Evolutionary conservation across 2,888 invertebrate species (phyloP).

Genomic region (Cerastis rubricosa): DNA sequence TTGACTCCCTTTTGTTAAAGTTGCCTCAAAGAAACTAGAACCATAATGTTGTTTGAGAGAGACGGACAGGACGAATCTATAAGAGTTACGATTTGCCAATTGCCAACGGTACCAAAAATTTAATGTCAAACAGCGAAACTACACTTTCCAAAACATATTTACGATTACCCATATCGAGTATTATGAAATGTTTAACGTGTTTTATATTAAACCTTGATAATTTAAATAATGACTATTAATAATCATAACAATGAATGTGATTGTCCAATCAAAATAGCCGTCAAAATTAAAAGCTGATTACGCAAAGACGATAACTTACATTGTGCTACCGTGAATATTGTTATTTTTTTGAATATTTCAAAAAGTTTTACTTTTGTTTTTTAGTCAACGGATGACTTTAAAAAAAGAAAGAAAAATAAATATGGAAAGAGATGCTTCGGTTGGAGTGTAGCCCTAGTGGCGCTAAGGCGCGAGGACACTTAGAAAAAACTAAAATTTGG

Average conservation of each 20-base stretch:
- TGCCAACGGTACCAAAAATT: neutral
- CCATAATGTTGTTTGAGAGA: too few relatives aligned
- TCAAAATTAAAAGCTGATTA: conserved; percentile 45
- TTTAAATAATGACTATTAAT: conserved; percentile 42
- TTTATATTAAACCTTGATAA: conserved; percentile 56
- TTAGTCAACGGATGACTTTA: neutral
- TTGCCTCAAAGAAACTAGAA: neutral
- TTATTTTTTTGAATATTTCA: conserved; percentile 4
- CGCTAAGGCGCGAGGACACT: too few relatives aligned
- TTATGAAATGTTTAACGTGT: conserved; percentile 12
- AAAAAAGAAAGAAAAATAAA: neutral
- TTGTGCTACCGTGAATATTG: conserved; percentile 2
- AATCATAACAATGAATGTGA: conserved; percentile 33
- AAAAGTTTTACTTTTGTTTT: neutral
- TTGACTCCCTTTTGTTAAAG: conserved; percentile 76
- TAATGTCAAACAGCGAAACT: conserved; percentile 3
- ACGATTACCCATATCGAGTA: conserved; percentile 2
- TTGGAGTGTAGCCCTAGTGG: too few relatives aligned
- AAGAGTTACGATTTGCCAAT: neutral
- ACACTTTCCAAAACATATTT: conserved; percentile 5
- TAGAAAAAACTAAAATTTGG: too few relatives aligned
- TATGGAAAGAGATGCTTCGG: neutral
- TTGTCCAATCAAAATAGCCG: conserved; percentile 33
- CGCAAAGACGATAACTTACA: conserved; percentile 26
- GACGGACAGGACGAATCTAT: too few relatives aligned